Conservation (phyloP, 2,888 invertebrate genomes). For the Pheosia gnoma region DNA sequence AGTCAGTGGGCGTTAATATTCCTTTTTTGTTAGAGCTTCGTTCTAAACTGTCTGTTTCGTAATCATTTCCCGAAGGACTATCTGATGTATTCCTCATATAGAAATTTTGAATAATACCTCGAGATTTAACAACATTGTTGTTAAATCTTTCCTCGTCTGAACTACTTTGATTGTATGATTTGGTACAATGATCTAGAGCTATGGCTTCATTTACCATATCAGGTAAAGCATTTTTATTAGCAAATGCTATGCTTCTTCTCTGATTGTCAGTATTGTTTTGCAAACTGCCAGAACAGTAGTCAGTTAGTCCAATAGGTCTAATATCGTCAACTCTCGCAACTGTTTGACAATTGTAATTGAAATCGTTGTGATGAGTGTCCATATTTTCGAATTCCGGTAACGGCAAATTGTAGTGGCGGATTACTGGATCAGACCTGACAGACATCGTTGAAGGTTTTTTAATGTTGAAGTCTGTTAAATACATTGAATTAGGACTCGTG, state of each 20-base stretch:
- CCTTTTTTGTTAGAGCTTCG: slow-evolving; percentile 82
- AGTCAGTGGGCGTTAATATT: slow-evolving; percentile 84
- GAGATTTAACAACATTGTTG: slow-evolving; percentile 41
- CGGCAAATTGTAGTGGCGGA: slow-evolving; percentile 71
- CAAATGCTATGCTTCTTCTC: slow-evolving; percentile 51
- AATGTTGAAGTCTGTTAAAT: slow-evolving; percentile 53
- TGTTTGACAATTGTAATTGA: slow-evolving; percentile 59
- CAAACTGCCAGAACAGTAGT: slow-evolving; percentile 54
- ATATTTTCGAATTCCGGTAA: slow-evolving; percentile 65
- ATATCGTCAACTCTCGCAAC: slow-evolving; percentile 63
- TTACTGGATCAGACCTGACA: slow-evolving; percentile 73
- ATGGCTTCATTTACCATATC: slow-evolving; percentile 88
- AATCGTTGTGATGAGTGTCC: slow-evolving; percentile 48
- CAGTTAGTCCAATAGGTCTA: slow-evolving; percentile 58
- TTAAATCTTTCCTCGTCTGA: slow-evolving; percentile 75
- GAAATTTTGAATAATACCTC: slow-evolving; percentile 44
- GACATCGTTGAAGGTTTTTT: slow-evolving; percentile 66
- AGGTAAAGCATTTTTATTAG: slow-evolving; percentile 75
- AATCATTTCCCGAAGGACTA: slow-evolving; percentile 83
- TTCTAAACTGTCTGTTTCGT: slow-evolving; percentile 90
- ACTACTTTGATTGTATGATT: slow-evolving; percentile 69
- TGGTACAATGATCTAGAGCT: slow-evolving; percentile 78
- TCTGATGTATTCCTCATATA: slow-evolving; percentile 64
- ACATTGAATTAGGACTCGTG: slow-evolving; percentile 54
- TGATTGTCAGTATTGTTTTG: slow-evolving; percentile 51